phyloP scores from a whole-genome alignment of 1,140 invertebrate genomes.

The Ostrea edulis region DNA sequence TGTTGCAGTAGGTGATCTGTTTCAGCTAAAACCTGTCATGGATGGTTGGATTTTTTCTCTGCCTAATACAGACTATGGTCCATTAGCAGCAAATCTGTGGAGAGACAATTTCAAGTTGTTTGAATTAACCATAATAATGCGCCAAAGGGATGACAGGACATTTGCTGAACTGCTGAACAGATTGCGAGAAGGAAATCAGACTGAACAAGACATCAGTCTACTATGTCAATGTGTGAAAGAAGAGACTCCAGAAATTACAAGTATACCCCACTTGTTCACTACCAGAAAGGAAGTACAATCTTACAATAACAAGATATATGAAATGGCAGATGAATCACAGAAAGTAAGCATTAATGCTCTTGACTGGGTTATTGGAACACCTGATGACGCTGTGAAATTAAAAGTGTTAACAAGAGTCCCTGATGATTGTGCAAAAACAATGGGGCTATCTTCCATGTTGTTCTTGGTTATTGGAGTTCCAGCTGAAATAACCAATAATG shows the following conservation, averaged over 20 bases:
- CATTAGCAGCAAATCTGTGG: constrained; percentile 61
- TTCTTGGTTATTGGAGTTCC: constrained; percentile 20
- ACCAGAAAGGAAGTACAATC: constrained; percentile 21
- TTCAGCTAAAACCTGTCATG: constrained; percentile 60
- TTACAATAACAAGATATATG: constrained; percentile 28
- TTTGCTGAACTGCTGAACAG: constrained; percentile 65
- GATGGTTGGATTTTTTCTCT: constrained; percentile 59
- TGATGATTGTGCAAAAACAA: constrained; percentile 19
- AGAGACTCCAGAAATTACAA: not conserved
- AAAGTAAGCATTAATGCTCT: constrained; percentile 9
- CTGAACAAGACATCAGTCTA: constrained; percentile 51
- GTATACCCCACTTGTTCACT: constrained; percentile 17
- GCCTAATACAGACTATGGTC: constrained; percentile 41
- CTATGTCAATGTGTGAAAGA: constrained; percentile 6
- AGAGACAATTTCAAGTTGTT: too few relatives aligned
- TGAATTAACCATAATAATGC: constrained; percentile 61
- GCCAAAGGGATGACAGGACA: constrained; percentile 54
- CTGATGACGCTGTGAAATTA: constrained; percentile 4
- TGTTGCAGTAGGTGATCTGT: constrained; percentile 59
- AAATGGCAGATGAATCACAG: constrained; percentile 6
- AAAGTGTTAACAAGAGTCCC: constrained; percentile 24
- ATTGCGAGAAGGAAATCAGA: constrained; percentile 60
- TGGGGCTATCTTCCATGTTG: not conserved
- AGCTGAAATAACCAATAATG: constrained; percentile 46
- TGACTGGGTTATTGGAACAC: constrained; percentile 19